phyloP scores from a whole-genome alignment of 1,140 invertebrate genomes.

The Augochlora pura region DNA sequence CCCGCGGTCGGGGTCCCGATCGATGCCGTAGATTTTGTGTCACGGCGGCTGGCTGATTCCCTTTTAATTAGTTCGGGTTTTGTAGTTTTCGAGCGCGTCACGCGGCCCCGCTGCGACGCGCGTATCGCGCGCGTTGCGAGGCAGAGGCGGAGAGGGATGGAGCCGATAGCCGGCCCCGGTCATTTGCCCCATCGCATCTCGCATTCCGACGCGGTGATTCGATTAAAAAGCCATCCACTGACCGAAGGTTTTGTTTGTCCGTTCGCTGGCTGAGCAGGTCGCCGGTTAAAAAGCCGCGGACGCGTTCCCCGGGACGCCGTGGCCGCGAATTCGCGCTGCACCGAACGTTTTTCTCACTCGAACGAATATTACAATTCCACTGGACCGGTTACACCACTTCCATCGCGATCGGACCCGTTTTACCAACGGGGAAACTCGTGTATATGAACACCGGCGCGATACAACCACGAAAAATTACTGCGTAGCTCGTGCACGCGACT shows the following conservation, averaged over 20 bases:
- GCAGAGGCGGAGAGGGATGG: background rate
- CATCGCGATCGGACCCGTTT: no score
- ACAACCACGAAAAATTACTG: no score
- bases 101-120: slow-evolving; percentile 56
- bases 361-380: no score
- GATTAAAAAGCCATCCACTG: slow-evolving; percentile 56
- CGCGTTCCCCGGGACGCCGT: background rate
- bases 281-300: background rate
- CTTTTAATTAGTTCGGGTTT: slow-evolving; percentile 76
- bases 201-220: slow-evolving; percentile 40
- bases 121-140: slow-evolving; percentile 12
- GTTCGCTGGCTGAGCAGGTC: background rate
- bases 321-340: background rate
- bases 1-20: slow-evolving; percentile 16
- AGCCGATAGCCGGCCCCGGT: slow-evolving; percentile 36
- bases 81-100: slow-evolving; percentile 65
- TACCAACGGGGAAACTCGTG: no score
- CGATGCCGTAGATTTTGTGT: slow-evolving; percentile 47
- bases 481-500: background rate
- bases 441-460: no score
- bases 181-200: slow-evolving; percentile 47
- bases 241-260: slow-evolving; percentile 19
- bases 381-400: no score
- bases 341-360: background rate
- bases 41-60: slow-evolving; percentile 62